Evolutionary conservation across 2,113 vertebrate species (phyloP).

Genomic region (Paramormyrops kingsleyae): DNA sequence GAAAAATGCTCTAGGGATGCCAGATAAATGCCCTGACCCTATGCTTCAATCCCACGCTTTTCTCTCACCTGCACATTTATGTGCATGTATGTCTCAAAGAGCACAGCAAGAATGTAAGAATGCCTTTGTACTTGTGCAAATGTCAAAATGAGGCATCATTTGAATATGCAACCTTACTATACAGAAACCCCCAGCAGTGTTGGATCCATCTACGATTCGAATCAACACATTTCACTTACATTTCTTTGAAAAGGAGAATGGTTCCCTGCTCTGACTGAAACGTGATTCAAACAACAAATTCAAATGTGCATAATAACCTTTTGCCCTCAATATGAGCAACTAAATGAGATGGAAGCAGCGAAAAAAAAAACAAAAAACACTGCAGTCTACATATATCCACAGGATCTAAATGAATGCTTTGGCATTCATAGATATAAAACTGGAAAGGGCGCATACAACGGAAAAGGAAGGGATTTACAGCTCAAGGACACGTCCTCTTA

Average conservation of each 20-base stretch:
- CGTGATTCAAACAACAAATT: neutral
- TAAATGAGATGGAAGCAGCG: neutral
- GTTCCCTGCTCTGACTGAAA: neutral
- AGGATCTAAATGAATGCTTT: neutral
- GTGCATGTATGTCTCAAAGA: neutral
- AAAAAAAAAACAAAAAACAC: neutral
- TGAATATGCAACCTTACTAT: neutral
- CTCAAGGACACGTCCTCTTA: conserved; percentile 46
- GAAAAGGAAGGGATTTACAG: neutral
- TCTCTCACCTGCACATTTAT: neutral
- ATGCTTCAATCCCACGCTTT: neutral
- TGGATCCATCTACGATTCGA: neutral
- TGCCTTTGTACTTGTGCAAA: neutral
- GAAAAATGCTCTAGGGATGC: neutral
- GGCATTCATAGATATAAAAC: neutral
- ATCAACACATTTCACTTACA: neutral
- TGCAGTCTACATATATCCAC: neutral
- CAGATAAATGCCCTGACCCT: neutral
- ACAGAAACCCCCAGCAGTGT: neutral
- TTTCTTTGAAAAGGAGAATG: neutral
- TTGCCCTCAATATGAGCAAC: neutral
- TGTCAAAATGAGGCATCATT: neutral
- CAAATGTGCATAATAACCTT: neutral
- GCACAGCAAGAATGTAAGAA: neutral
- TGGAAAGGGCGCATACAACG: neutral